phyloP scores from a whole-genome alignment of 2,113 vertebrate species.

The Leiothrix lutea region DNA sequence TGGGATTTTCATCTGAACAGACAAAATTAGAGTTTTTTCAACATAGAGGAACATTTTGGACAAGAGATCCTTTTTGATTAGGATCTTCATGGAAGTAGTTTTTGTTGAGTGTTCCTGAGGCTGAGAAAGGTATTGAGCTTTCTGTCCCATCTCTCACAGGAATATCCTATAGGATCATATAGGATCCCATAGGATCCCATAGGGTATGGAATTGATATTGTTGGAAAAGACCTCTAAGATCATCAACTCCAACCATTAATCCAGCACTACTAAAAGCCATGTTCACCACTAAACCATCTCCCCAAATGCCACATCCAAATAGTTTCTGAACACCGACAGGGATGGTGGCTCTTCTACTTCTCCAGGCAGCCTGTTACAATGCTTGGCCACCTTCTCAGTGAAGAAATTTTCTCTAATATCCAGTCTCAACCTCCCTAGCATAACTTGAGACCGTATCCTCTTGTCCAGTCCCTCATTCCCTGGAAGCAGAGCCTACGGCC shows the following conservation, averaged over 20 bases:
- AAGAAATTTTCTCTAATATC: neutral
- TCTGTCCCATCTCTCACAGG: neutral
- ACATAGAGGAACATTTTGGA: neutral
- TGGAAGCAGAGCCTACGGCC: fast-evolving
- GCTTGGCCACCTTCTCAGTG: neutral
- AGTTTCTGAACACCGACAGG: neutral
- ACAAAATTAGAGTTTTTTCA: neutral
- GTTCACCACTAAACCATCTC: neutral
- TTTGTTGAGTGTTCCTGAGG: neutral
- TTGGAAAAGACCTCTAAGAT: too few species aligned
- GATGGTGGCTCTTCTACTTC: neutral
- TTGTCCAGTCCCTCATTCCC: neutral
- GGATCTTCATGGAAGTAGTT: neutral
- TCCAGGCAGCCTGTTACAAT: too few species aligned
- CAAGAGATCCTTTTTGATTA: neutral
- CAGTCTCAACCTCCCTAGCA: neutral
- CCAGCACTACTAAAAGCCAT: neutral
- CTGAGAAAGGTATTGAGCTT: neutral
- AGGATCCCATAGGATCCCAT: too few species aligned
- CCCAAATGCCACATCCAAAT: neutral
- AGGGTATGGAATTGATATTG: neutral
- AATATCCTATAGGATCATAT: neutral
- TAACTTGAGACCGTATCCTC: fast-evolving
- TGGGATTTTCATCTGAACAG: neutral
- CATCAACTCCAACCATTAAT: neutral